phyloP scores from a whole-genome alignment of 2,888 invertebrate species.

The Lissonota sp. region DNA sequence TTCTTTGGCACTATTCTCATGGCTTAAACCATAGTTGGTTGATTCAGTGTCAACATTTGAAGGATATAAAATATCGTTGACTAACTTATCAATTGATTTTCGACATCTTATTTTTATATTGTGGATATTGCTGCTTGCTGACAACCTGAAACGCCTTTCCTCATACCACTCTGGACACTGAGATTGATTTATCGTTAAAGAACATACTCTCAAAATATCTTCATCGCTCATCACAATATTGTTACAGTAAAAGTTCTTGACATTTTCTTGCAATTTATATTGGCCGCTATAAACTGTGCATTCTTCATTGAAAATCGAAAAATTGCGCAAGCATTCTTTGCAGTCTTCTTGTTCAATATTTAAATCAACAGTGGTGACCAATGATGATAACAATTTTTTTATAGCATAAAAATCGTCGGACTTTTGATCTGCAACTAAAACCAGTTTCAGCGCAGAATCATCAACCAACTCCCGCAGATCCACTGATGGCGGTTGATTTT shows the following conservation, averaged over 20 bases:
- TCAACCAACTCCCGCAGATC: constrained; percentile 11
- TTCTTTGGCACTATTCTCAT: constrained; percentile 42
- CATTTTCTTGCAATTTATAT: constrained; percentile 18
- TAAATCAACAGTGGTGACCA: constrained; percentile 29
- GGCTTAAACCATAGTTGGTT: constrained; percentile 39
- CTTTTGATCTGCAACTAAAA: constrained; percentile 3
- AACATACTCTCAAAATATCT: constrained; percentile 48
- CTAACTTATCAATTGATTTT: constrained; percentile 47
- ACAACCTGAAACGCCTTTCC: constrained; percentile 57
- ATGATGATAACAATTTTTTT: constrained; percentile 37
- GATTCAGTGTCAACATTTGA: constrained; percentile 40
- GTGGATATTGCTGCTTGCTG: constrained; percentile 59
- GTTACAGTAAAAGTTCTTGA: constrained; percentile 35
- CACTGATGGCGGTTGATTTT: neutral
- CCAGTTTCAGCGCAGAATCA: constrained; percentile 25
- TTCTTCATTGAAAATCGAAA: constrained; percentile 33
- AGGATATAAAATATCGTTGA: constrained; percentile 51
- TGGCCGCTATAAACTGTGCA: constrained; percentile 19
- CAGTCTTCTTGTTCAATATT: constrained; percentile 51
- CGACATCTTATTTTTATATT: constrained; percentile 49
- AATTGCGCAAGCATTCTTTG: constrained; percentile 22
- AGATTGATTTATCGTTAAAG: constrained; percentile 56
- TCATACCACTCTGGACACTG: constrained; percentile 52
- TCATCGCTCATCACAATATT: constrained; percentile 24
- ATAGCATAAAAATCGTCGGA: constrained; percentile 35